Evolutionary conservation across 1,140 invertebrate genomes (phyloP).

Genomic region (Drosophila sp.): DNA sequence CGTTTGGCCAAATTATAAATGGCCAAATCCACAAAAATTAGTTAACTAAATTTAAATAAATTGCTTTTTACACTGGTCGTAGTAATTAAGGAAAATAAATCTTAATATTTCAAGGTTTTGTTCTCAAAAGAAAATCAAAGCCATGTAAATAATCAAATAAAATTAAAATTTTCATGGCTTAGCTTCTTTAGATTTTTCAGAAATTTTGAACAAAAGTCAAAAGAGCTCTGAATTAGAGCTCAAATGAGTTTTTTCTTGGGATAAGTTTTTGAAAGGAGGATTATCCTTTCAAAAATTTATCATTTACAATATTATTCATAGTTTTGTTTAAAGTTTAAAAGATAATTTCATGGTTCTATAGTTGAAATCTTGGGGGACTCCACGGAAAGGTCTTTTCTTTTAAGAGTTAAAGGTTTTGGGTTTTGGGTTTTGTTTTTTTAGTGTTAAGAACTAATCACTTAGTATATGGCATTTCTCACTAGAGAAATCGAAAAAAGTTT

Average conservation of each 20-base stretch:
- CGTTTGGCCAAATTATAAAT: slow-evolving; percentile 32
- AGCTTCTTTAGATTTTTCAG: neutral
- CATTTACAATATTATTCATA: slow-evolving; percentile 38
- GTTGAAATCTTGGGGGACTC: slow-evolving; percentile 53
- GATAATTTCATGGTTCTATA: slow-evolving; percentile 49
- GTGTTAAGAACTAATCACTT: slow-evolving; percentile 82
- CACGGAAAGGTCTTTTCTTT: slow-evolving; percentile 48
- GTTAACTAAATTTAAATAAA: slow-evolving; percentile 28
- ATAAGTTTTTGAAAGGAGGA: slow-evolving; percentile 43
- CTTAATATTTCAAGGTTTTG: neutral
- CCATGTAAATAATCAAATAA: slow-evolving; percentile 36
- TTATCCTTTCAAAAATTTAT: slow-evolving; percentile 43
- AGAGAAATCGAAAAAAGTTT: slow-evolving; percentile 76
- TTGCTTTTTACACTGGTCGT: slow-evolving; percentile 63
- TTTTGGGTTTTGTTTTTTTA: slow-evolving; percentile 15
- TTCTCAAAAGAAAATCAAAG: slow-evolving; percentile 33
- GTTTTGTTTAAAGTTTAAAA: slow-evolving; percentile 18
- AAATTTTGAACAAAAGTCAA: slow-evolving; percentile 48
- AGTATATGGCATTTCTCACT: slow-evolving; percentile 82
- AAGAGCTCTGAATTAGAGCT: slow-evolving; percentile 43
- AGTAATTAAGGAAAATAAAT: slow-evolving; percentile 37
- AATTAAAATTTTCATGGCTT: slow-evolving; percentile 27
- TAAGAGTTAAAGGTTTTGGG: slow-evolving; percentile 36
- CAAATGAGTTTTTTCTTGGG: slow-evolving; percentile 41
- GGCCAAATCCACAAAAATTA: slow-evolving; percentile 64